Conservation (phyloP, 2,888 invertebrate genomes). For the Eulithis prunata region DNA sequence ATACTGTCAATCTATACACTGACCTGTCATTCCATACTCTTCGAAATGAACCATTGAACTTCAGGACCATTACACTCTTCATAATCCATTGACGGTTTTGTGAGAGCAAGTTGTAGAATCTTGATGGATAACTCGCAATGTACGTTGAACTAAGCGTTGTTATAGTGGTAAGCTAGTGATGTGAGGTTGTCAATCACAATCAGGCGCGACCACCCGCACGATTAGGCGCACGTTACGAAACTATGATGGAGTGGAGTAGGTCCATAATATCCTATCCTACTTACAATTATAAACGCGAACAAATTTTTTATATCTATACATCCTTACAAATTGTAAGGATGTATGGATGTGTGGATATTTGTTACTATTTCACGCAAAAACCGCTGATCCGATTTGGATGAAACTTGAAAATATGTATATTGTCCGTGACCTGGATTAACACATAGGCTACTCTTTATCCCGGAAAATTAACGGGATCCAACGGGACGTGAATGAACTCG, state of each 20-base stretch:
- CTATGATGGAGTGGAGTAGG: slow-evolving; percentile 50
- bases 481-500: too few species aligned
- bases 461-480: too few species aligned
- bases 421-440: too few species aligned
- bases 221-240: slow-evolving; percentile 65
- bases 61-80: slow-evolving; percentile 6
- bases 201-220: slow-evolving; percentile 80
- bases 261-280: neutral
- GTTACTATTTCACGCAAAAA: too few species aligned
- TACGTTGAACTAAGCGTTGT: slow-evolving; percentile 36
- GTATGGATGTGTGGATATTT: too few species aligned
- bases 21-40: slow-evolving; percentile 55
- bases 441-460: too few species aligned
- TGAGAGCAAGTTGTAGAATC: accelerated
- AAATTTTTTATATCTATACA: too few species aligned
- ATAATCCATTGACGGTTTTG: slow-evolving; percentile 44
- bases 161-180: slow-evolving; percentile 61
- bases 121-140: slow-evolving; percentile 41
- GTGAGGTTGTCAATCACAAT: slow-evolving; percentile 81
- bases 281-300: too few species aligned
- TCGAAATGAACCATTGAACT: slow-evolving; percentile 59
- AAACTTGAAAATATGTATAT: too few species aligned
- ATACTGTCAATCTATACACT: slow-evolving; percentile 40
- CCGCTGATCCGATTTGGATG: too few species aligned
- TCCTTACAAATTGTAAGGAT: too few species aligned